phyloP scores from a whole-genome alignment of 2,113 vertebrate genomes.

The Puffinus mauretanicus region DNA sequence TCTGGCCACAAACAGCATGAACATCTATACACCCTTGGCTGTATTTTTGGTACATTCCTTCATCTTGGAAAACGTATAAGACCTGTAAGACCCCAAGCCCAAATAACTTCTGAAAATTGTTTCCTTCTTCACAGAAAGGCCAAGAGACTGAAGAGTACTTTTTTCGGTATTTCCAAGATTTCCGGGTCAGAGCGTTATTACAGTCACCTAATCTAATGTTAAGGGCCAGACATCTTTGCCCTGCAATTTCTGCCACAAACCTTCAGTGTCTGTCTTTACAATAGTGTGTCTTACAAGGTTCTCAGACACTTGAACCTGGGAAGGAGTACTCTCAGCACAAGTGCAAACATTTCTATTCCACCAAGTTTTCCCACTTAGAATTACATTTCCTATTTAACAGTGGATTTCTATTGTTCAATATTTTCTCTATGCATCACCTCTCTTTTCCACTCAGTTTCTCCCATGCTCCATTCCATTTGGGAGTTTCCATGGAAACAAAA shows the following conservation, averaged over 20 bases:
- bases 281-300: neutral
- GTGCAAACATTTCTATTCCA: neutral
- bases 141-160: neutral
- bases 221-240: neutral
- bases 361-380: neutral
- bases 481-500: constrained; percentile 50
- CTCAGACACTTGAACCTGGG: neutral
- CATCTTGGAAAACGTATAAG: neutral
- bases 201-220: neutral
- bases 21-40: neutral
- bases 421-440: neutral
- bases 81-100: neutral
- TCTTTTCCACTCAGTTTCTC: constrained; percentile 29
- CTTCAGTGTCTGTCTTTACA: neutral
- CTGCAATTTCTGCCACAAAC: neutral
- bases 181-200: neutral
- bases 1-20: neutral
- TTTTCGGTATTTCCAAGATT: neutral
- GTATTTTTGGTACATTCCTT: neutral
- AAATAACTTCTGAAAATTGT: neutral
- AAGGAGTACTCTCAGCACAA: neutral
- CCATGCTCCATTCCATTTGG: constrained; percentile 13
- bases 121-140: neutral
- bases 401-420: neutral
- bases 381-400: neutral